phyloP scores from a whole-genome alignment of 2,113 vertebrate species.

The Mastomys natalensis region DNA sequence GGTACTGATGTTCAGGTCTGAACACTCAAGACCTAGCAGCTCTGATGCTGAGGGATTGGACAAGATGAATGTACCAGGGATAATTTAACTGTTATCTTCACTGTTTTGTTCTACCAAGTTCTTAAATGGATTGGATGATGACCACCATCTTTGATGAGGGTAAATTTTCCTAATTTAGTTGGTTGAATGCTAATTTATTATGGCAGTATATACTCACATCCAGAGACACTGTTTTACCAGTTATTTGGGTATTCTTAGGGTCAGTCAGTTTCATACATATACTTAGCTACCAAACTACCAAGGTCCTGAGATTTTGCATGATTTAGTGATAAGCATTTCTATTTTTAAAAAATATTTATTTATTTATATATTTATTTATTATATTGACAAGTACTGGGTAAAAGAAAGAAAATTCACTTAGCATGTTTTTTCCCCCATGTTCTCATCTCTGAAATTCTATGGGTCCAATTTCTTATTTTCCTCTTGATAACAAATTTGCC shows the following conservation, averaged over 20 bases:
- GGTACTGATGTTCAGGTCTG: neutral
- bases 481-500: conserved; percentile 12
- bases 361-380: neutral
- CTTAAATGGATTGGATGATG: neutral
- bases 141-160: neutral
- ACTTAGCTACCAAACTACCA: neutral
- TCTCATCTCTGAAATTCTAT: conserved; percentile 39
- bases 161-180: neutral
- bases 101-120: neutral
- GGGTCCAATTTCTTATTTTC: neutral
- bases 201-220: neutral
- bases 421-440: neutral
- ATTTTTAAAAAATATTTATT: neutral
- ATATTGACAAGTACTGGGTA: neutral
- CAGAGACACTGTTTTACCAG: neutral
- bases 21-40: neutral
- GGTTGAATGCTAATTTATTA: neutral
- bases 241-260: neutral
- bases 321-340: neutral
- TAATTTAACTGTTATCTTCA: neutral
- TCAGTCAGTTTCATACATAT: neutral
- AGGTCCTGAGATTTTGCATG: neutral
- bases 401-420: conserved; percentile 42
- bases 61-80: neutral
- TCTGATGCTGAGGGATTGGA: neutral